Percentiles rank a stretch among this genome's conserved stretches.
Conservation (phyloP, 2,888 invertebrate genomes). For the Apamea epomidion region DNA sequence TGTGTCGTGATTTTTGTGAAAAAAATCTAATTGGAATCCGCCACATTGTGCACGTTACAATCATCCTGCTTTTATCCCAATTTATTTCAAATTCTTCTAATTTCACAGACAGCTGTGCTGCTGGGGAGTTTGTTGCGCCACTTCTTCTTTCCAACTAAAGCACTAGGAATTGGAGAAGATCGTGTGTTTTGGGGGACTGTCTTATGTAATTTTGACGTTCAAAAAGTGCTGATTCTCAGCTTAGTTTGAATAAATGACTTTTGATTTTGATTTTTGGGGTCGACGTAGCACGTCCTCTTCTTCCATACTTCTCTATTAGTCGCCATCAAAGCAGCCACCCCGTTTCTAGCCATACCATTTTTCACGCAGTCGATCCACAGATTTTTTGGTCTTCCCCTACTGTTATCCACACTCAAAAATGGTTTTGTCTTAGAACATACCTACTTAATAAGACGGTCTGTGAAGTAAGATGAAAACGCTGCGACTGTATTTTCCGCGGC, state of each 20-base stretch:
- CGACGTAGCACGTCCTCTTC: not conserved
- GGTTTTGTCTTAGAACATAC: not conserved
- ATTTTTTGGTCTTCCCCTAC: not conserved
- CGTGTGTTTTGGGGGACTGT: not conserved
- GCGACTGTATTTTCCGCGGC: not conserved
- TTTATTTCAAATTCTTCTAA: not conserved
- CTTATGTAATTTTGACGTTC: not conserved
- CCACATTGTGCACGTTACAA: not conserved
- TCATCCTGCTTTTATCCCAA: not conserved
- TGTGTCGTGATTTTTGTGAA: slow-evolving; percentile 12
- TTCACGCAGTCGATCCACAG: not conserved
- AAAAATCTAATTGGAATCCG: not conserved
- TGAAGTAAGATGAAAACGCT: not conserved
- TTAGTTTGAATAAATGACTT: not conserved
- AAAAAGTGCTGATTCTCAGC: not conserved
- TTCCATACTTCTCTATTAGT: not conserved
- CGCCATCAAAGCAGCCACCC: too few relatives aligned
- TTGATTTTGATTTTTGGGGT: not conserved
- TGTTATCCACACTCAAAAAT: not conserved
- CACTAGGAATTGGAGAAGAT: not conserved
- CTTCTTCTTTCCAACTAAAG: not conserved
- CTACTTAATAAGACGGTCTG: not conserved
- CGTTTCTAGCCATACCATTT: not conserved
- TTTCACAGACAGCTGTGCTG: not conserved
- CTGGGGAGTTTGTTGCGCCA: not conserved